These are phyloP conservation scores for Drosophila helvetica DNA, from an alignment of 2,888 invertebrate genomes.

Conservation along the genomic window DNA sequence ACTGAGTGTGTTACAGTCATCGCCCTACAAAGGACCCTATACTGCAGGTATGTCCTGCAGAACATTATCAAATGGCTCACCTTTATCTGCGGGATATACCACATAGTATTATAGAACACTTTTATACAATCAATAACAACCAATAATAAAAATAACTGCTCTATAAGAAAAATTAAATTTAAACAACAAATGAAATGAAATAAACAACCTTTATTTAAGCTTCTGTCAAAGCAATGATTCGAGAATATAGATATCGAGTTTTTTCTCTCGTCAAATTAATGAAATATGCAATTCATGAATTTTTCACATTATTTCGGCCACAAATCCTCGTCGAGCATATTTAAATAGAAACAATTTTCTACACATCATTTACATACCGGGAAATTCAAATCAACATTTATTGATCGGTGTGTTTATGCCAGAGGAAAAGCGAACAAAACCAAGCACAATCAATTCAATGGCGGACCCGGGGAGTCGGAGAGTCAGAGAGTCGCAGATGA, in stretches of 20 bases:
- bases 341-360: neutral
- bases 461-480: neutral
- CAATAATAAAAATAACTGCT: too few species aligned
- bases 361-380: slow-evolving; percentile 5
- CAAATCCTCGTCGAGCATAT: slow-evolving; percentile 14
- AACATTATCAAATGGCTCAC: too few species aligned
- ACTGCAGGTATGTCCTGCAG: too few species aligned
- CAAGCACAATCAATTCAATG: slow-evolving; percentile 34
- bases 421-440: slow-evolving; percentile 15
- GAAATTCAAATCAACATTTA: slow-evolving; percentile 7
- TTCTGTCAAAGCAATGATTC: neutral
- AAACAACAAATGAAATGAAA: neutral
- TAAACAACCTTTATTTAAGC: neutral
- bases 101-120: too few species aligned
- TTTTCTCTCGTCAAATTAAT: neutral
- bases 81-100: too few species aligned
- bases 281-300: slow-evolving; percentile 4
- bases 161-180: too few species aligned
- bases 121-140: too few species aligned
- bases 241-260: neutral
- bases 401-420: slow-evolving; percentile 14
- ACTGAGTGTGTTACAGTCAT: too few species aligned
- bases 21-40: too few species aligned
- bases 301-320: slow-evolving; percentile 7
- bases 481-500: neutral